Evolutionary conservation across 2,797 vertebrate genomes (phyloP), one percentile per base, ranked within the genome.

Genomic region (Eleutherodactylus coqui): DNA sequence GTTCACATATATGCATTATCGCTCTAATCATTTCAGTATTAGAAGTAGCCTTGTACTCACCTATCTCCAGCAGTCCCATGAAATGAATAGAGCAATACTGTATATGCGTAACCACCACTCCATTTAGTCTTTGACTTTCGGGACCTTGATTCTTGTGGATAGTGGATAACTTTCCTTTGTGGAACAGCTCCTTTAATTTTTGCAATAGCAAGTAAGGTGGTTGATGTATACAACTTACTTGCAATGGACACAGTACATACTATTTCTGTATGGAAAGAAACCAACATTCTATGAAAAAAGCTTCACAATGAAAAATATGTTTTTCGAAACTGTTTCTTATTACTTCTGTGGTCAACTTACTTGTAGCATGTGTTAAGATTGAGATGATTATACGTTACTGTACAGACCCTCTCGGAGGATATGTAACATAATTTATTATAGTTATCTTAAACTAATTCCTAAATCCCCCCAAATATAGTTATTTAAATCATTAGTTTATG

Each of bases 401-500:
- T 73, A 32, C 21, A 82, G 29, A 55, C 67, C 36, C 13, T 64
- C 45, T 27, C 14, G 55, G 11, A 27, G 79, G 38, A 47, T 72
- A 79, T 67, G 79, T 45, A 38, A 87, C 60, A 72, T 24, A 47
- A 49, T 34, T 55, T 47, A 84, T 81, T 67, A 49, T 80, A 21
- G 75, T 75, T n/a, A 84, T 87, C 43, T 67, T n/a, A 70, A 41
- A 43, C 67, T n/a, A 70, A 49, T 75, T 86, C 47, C 43, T 45
- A 87, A 77, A 79, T 38, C 41, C 27, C 21, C 5, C 41, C 14
- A 82, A 60, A 83, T 73, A 38, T 17, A 64, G 27, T 41, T 75
- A 45, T 64, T 41, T 81, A 87, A 83, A 84, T 87, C 77, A 84
- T 81, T 27, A 69, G 27, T 87, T 87, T 80, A 87, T 69, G 64